These are phyloP conservation scores for Eupithecia tripunctaria DNA, from an alignment of 2,888 invertebrate species.

Conservation along the genomic window DNA sequence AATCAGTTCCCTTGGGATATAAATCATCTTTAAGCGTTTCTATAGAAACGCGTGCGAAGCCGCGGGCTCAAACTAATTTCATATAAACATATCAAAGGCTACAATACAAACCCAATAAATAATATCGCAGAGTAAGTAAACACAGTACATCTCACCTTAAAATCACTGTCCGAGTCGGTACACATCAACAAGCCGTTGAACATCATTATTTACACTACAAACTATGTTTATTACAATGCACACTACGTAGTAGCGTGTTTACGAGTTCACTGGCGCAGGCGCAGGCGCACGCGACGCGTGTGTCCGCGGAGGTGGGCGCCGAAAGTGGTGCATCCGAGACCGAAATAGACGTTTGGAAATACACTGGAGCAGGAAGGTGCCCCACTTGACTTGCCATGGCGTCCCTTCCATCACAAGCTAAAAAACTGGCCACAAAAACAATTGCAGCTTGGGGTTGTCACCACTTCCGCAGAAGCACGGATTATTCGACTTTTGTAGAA, in stretches of 20 bases:
- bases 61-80: no score
- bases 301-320: constrained; percentile 41
- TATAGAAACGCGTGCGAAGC: no score
- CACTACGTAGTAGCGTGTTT: constrained; percentile 7
- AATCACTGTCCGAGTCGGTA: constrained; percentile 76
- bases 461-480: not conserved
- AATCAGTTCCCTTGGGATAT: no score
- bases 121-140: not conserved
- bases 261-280: constrained; percentile 1
- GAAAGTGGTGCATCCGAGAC: constrained; percentile 40
- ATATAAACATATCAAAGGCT: not conserved
- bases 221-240: not conserved
- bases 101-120: not conserved
- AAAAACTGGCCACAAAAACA: not conserved
- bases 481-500: not conserved
- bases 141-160: constrained; percentile 64
- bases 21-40: no score
- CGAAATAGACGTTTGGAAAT: constrained; percentile 41
- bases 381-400: constrained; percentile 30
- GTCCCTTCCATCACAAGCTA: constrained; percentile 6
- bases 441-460: not conserved
- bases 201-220: constrained; percentile 64
- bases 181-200: constrained; percentile 74
- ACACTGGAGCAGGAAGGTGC: constrained; percentile 37
- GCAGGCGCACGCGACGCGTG: constrained; percentile 21